Conservation (phyloP, 1,140 invertebrate genomes). For the Saccostrea echinata region DNA sequence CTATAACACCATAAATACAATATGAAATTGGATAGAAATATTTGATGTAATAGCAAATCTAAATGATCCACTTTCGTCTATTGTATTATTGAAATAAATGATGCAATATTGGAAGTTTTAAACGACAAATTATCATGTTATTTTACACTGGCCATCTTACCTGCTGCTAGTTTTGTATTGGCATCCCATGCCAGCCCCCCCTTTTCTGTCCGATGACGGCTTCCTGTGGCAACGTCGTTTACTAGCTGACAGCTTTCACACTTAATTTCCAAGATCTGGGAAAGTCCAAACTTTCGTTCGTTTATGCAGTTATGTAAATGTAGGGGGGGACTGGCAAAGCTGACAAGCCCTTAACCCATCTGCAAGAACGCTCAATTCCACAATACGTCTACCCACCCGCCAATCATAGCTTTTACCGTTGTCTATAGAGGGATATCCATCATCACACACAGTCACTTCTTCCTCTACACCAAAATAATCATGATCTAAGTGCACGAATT, state of each 20-base stretch:
- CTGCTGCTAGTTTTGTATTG: conserved; percentile 40
- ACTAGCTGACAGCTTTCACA: background rate
- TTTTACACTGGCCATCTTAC: conserved; percentile 13
- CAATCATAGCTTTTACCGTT: background rate
- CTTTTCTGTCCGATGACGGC: conserved; percentile 7
- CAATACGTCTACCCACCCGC: no score
- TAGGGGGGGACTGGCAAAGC: no score
- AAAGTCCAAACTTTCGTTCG: no score
- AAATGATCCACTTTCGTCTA: no score
- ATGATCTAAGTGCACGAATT: background rate
- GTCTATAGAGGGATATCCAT: background rate
- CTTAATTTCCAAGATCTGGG: background rate
- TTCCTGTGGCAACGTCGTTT: conserved; percentile 18
- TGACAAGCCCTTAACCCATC: no score
- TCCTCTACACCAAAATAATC: background rate
- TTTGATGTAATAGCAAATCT: no score
- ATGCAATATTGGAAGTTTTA: background rate
- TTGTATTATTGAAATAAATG: no score
- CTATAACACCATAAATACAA: no score
- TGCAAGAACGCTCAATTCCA: background rate
- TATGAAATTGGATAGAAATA: no score
- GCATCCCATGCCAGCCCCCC: conserved; percentile 34
- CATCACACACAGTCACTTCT: background rate
- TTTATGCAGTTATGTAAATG: no score
- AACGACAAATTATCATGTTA: background rate